Evolutionary conservation across 2,113 vertebrate genomes (phyloP).

Genomic region (Paracanthobrama guichenoti): DNA sequence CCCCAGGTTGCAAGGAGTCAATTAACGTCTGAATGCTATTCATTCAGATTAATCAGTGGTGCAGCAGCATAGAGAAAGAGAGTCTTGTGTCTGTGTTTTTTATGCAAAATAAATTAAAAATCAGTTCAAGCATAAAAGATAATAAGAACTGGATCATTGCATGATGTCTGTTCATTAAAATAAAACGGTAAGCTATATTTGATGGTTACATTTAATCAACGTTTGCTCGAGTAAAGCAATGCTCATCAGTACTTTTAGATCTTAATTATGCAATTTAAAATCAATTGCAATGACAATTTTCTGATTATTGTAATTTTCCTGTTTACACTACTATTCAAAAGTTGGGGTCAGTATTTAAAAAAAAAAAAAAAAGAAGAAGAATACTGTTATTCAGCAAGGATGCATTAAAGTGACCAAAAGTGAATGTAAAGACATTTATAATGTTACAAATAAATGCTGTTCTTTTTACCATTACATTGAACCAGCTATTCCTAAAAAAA

Average conservation of each 20-base stretch:
- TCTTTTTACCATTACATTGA: no score
- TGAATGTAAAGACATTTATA: neutral
- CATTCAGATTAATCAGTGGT: conserved; percentile 41
- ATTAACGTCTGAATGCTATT: conserved; percentile 33
- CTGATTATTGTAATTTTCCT: neutral
- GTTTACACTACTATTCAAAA: neutral
- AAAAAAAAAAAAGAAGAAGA: no score
- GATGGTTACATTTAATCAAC: neutral
- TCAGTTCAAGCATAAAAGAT: conserved; percentile 26
- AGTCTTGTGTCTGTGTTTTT: conserved; percentile 5
- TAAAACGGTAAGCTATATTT: neutral
- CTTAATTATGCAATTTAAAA: neutral
- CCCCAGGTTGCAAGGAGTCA: conserved; percentile 20
- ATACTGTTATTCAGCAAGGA: neutral
- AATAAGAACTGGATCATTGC: neutral
- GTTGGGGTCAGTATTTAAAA: neutral
- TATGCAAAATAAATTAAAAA: conserved; percentile 7
- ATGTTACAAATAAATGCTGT: neutral
- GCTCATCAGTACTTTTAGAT: neutral
- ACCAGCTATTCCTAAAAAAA: no score
- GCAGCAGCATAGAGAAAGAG: neutral
- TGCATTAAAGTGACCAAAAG: neutral
- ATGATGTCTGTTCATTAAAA: neutral
- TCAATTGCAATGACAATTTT: neutral
- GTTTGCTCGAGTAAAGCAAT: neutral